Percentiles rank a stretch among this genome's conserved stretches.
Evolutionary conservation across 2,888 invertebrate genomes (phyloP).

Genomic region (Coleophora flavipennella): DNA sequence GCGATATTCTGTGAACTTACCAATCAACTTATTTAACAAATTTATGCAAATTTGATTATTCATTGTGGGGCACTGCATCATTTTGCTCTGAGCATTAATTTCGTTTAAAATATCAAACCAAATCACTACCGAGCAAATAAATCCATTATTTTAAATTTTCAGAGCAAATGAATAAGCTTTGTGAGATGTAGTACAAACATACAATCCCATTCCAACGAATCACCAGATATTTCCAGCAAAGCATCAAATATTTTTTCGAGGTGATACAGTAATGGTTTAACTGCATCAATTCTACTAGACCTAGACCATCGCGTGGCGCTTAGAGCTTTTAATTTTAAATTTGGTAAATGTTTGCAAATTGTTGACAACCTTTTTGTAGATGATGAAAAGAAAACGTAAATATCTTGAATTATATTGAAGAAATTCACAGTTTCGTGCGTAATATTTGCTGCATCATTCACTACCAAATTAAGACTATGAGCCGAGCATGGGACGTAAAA

Average conservation of each 20-base stretch:
- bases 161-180: constrained; percentile 12
- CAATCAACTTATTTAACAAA: no score
- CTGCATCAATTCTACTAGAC: constrained; percentile 8
- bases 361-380: constrained; percentile 18
- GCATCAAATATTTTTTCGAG: constrained; percentile 25
- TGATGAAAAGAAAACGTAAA: constrained; percentile 17
- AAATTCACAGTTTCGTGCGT: constrained; percentile 25
- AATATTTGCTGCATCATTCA: constrained; percentile 14
- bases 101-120: constrained; percentile 27
- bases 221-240: constrained; percentile 16
- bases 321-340: constrained; percentile 5
- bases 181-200: no score
- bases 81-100: constrained; percentile 15
- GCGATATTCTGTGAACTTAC: no score
- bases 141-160: constrained; percentile 15
- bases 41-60: no score
- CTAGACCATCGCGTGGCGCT: constrained; percentile 11
- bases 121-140: constrained; percentile 25
- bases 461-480: constrained; percentile 17
- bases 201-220: constrained; percentile 15
- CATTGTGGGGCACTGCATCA: constrained; percentile 11
- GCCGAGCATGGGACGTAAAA: constrained; percentile 16
- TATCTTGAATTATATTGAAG: constrained; percentile 26
- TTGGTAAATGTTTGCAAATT: constrained; percentile 19
- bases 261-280: no score